Conservation (phyloP, 2,113 vertebrate genomes). For the Nanger granti region DNA sequence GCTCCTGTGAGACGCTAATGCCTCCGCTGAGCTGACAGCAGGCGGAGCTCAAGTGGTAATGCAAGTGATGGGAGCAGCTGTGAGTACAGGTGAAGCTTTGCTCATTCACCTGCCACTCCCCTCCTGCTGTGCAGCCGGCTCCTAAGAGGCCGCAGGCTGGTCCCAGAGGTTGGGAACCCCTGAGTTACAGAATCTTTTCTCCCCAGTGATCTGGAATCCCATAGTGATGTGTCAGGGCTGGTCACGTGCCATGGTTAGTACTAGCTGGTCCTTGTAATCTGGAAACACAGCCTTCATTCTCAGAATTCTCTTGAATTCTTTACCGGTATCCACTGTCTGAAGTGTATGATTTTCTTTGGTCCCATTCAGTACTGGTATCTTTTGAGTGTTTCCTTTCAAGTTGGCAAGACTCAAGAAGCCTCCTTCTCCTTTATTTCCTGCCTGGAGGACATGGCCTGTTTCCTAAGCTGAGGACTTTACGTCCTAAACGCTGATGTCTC, state of each 20-base stretch:
- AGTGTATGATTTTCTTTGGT: background rate
- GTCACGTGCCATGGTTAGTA: background rate
- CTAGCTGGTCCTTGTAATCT: background rate
- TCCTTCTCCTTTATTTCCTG: background rate
- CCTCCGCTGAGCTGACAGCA: background rate
- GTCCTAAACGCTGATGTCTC: background rate
- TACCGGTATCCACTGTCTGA: too few species aligned
- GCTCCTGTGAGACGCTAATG: background rate
- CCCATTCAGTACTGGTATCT: background rate
- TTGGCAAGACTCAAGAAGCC: background rate
- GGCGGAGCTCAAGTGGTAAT: background rate
- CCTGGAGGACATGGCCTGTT: background rate
- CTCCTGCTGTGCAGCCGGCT: background rate
- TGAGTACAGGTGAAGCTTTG: background rate
- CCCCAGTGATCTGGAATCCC: background rate
- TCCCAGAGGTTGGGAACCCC: background rate
- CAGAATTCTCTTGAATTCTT: background rate
- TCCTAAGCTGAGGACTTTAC: background rate
- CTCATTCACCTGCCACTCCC: background rate
- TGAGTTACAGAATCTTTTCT: background rate
- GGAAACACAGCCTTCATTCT: background rate
- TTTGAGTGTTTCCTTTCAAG: background rate
- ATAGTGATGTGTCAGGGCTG: background rate
- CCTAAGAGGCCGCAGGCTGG: background rate
- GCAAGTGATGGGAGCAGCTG: background rate